Evolutionary conservation across 2,888 invertebrate species (phyloP), one percentile per base, ranked within the genome.

Genomic region (Mimas tiliae): DNA sequence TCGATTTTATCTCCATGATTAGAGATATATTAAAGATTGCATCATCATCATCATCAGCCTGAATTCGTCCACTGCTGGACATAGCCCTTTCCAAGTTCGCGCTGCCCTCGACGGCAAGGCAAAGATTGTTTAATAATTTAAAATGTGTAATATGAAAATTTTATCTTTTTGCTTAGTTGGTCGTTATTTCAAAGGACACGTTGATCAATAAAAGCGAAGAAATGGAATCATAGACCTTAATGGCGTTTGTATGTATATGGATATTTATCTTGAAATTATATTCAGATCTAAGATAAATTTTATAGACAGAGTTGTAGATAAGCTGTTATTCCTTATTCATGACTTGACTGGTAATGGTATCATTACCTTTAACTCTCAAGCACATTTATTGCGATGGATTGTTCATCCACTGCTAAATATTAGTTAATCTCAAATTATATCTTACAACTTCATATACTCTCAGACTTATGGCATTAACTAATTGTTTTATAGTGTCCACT

Each of bases 271-370:
- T 19, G 38, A 38, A 38, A 58, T 58, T 58, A 58, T 58, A 58
- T 42, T 42, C 58, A 58, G 42, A 58, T 58, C 19, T 19, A 11
- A 58, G 58, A 58, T 58, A 58, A 58, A 42, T 58, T 58, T 58
- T 42, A 58, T 58, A 42, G 58, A 58, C 58, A 58, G 58, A 16
- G 19, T 42, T 58, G 58, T 58, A 58, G 58, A 58, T 58, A 42
- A 42, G 38, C 16, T 58, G 58, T 58, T 58, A 58, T 58, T 58
- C 58, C 58, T 58, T 58, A 58, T 58, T 58, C 58, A 58, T 58
- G 58, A 58, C 42, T 58, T 11, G 58, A 58, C 16, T 58, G 58
- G 38, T 42, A 58, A 42, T 58, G 16, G 38, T 42, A 38, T 58
- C 38, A 58, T 58, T 58, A 58, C 38, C 58, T 14, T 45, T 1